These are phyloP conservation scores for Autographa pulchrina DNA, from an alignment of 2,888 invertebrate genomes.

Conservation along the genomic window DNA sequence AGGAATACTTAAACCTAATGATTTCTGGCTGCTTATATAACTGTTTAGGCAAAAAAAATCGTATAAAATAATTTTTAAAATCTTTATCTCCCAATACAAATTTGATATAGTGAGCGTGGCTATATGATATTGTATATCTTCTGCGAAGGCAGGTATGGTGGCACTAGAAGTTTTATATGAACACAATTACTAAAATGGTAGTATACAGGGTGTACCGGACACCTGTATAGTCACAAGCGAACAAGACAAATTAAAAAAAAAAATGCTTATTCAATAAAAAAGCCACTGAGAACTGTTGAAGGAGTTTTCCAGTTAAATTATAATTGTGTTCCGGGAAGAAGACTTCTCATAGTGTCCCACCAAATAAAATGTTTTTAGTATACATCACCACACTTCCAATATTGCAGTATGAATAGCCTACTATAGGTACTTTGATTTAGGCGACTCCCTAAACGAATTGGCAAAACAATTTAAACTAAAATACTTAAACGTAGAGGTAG, in stretches of 20 bases:
- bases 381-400: conserved; percentile 31
- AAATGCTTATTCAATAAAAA: background rate
- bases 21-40: conserved; percentile 51
- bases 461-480: conserved; percentile 43
- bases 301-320: too few relatives aligned
- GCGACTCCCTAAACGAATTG: conserved; percentile 59
- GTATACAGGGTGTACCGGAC: too few relatives aligned
- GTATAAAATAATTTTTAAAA: too few relatives aligned
- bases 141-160: too few relatives aligned
- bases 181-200: too few relatives aligned
- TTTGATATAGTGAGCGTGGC: conserved; percentile 48
- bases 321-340: too few relatives aligned
- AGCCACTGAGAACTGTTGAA: background rate
- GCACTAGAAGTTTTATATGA: too few relatives aligned
- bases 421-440: conserved; percentile 56
- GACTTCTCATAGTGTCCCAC: too few relatives aligned
- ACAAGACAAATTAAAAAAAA: background rate
- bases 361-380: background rate
- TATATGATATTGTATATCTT: conserved; percentile 34
- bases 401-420: conserved; percentile 29
- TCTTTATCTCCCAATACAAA: conserved; percentile 22
- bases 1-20: conserved; percentile 24
- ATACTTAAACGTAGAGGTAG: conserved; percentile 74
- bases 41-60: background rate
- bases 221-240: too few relatives aligned